A percentile compares a stretch with the other conserved stretches of the same genome.
These are phyloP conservation scores for Brachyrhaphis roseni DNA, from an alignment of 2,797 vertebrate genomes.

Conservation along the genomic window DNA sequence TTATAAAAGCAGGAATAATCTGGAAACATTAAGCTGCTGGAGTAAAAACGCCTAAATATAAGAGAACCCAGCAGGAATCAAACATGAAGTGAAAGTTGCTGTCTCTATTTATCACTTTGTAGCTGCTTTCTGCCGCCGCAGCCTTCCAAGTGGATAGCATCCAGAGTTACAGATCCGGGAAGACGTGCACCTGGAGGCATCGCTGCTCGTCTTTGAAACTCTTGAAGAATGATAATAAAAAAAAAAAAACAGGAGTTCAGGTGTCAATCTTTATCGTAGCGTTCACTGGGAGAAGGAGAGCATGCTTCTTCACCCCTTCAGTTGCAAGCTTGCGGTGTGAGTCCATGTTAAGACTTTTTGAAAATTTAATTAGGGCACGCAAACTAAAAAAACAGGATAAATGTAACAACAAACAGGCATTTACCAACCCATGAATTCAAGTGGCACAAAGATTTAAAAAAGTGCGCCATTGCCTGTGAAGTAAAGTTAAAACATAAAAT, in stretches of 20 bases:
- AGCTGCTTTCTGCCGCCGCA: conserved; percentile 32
- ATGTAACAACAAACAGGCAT: background rate
- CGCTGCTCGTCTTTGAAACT: conserved; percentile 21
- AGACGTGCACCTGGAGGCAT: conserved; percentile 22
- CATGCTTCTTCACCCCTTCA: conserved; percentile 16
- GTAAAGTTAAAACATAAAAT: background rate
- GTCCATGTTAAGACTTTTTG: background rate
- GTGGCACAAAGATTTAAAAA: conserved; percentile 4
- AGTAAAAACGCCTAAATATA: conserved; percentile 38
- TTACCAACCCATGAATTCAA: background rate
- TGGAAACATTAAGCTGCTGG: conserved; percentile 40
- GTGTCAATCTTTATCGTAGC: conserved; percentile 19
- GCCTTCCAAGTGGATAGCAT: conserved; percentile 26
- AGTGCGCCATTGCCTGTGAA: conserved; percentile 11
- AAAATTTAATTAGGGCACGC: conserved; percentile 18
- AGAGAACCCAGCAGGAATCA: conserved; percentile 29
- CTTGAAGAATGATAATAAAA: conserved; percentile 2
- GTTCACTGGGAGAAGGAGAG: background rate
- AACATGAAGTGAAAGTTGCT: conserved; percentile 24
- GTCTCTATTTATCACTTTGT: conserved; percentile 41
- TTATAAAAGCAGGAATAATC: conserved; percentile 9
- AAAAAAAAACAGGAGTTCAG: background rate
- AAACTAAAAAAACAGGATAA: background rate
- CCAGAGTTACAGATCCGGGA: conserved; percentile 23
- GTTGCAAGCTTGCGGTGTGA: background rate